phyloP scores from a whole-genome alignment of 2,113 vertebrate genomes.

The Gorsachius goisagi region DNA sequence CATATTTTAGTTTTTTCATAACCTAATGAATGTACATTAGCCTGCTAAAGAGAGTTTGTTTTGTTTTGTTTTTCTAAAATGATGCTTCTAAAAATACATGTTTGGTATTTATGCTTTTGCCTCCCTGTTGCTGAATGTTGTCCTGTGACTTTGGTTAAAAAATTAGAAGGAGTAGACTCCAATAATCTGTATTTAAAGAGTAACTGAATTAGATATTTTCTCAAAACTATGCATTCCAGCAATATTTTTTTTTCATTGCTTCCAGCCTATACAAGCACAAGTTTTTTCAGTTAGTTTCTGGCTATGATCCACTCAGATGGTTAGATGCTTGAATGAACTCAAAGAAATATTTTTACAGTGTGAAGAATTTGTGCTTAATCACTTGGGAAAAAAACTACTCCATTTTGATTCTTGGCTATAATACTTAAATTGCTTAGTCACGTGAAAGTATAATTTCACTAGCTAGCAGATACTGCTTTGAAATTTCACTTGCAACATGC shows the following conservation, averaged over 20 bases:
- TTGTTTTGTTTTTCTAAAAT: background rate
- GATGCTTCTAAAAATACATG: background rate
- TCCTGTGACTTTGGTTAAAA: background rate
- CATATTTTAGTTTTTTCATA: background rate
- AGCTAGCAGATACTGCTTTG: background rate
- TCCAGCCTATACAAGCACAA: background rate
- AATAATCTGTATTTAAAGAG: background rate
- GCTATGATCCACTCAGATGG: slow-evolving; percentile 10
- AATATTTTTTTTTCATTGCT: background rate
- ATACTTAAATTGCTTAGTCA: slow-evolving; percentile 17
- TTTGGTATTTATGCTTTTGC: background rate
- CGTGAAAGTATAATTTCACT: background rate
- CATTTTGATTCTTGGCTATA: slow-evolving; percentile 22
- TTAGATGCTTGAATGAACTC: slow-evolving; percentile 24
- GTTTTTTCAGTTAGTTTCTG: slow-evolving; percentile 19
- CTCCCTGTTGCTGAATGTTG: background rate
- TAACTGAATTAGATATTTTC: background rate
- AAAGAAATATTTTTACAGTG: slow-evolving; percentile 16
- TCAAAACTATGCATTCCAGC: background rate
- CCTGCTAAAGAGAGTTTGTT: background rate
- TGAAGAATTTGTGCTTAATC: slow-evolving; percentile 27
- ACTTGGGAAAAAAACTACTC: background rate
- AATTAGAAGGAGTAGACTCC: background rate
- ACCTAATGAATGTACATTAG: background rate
- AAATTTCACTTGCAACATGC: background rate